phyloP scores from a whole-genome alignment of 1,140 invertebrate genomes.

The Gryllus bimaculatus region DNA sequence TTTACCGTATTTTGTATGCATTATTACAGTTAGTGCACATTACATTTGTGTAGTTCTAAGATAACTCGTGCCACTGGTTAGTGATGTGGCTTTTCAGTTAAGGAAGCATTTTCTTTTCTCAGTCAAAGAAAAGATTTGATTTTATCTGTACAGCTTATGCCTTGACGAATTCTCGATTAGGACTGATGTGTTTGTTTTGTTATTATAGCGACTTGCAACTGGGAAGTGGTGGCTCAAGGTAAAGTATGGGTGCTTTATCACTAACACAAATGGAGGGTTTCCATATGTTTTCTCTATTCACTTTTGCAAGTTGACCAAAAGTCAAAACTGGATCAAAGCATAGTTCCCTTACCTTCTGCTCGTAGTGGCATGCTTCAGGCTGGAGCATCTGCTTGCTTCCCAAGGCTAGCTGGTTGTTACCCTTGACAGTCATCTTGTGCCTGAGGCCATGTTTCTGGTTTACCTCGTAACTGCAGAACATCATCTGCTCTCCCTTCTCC shows the following conservation, averaged over 20 bases:
- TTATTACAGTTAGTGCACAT: background rate
- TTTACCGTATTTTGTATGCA: background rate
- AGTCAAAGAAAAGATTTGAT: slow-evolving; percentile 7
- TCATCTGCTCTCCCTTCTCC: background rate
- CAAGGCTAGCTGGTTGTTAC: background rate
- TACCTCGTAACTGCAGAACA: background rate
- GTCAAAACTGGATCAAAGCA: background rate
- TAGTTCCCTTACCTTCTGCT: background rate
- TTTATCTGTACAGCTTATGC: slow-evolving; percentile 7
- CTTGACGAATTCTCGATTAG: slow-evolving; percentile 16
- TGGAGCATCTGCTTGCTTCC: background rate
- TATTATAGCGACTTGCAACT: slow-evolving; percentile 49
- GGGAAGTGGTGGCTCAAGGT: slow-evolving; percentile 52
- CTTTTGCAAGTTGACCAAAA: background rate
- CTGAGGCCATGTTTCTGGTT: background rate
- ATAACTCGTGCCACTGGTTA: background rate
- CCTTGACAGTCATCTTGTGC: background rate
- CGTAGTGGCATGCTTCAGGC: background rate
- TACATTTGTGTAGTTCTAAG: background rate
- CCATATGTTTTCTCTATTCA: slow-evolving; percentile 9
- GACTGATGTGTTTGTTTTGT: slow-evolving; percentile 32
- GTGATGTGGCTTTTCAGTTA: slow-evolving; percentile 10
- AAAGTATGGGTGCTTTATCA: slow-evolving; percentile 33
- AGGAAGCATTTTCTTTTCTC: slow-evolving; percentile 10
- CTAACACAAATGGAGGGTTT: slow-evolving; percentile 21